Evolutionary conservation across 1,140 invertebrate species (phyloP).

Genomic region (Matsumurasca onukii): DNA sequence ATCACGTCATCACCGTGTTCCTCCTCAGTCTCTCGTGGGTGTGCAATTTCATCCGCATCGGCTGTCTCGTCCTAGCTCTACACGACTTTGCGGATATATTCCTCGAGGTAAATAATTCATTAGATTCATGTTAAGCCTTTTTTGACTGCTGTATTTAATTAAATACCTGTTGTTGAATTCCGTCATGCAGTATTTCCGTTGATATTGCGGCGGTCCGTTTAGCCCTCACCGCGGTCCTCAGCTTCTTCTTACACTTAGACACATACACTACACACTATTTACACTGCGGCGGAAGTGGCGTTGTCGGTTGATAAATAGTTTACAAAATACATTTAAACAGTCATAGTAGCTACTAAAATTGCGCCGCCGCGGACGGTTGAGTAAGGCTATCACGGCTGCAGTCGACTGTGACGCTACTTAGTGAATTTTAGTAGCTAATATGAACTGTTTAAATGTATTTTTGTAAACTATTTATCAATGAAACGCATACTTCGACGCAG

Average conservation of each 20-base stretch:
- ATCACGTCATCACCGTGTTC: constrained; percentile 90
- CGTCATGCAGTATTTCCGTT: constrained; percentile 5
- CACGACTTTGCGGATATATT: constrained; percentile 97
- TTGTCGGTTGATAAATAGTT: background rate
- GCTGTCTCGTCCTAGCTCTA: constrained; percentile 85
- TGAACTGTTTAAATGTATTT: too few species aligned
- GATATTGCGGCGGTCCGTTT: background rate
- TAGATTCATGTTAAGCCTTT: too few species aligned
- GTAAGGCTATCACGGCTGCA: background rate
- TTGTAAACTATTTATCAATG: too few species aligned
- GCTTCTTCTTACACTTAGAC: background rate
- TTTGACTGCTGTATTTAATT: too few species aligned
- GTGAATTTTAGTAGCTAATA: constrained; percentile 26
- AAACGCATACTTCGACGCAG: too few species aligned
- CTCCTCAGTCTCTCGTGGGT: constrained; percentile 93
- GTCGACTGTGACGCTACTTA: background rate
- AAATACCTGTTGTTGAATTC: too few species aligned
- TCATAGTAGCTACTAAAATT: background rate
- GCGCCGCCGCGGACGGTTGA: too few species aligned
- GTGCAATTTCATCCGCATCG: constrained; percentile 90
- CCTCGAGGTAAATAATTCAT: constrained; percentile 68
- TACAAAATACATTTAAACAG: background rate
- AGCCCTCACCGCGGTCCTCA: background rate
- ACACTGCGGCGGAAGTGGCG: background rate
- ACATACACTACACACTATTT: too few species aligned